These are phyloP conservation scores for Saccostrea glomerata DNA, from an alignment of 1,140 invertebrate species.

Conservation along the genomic window DNA sequence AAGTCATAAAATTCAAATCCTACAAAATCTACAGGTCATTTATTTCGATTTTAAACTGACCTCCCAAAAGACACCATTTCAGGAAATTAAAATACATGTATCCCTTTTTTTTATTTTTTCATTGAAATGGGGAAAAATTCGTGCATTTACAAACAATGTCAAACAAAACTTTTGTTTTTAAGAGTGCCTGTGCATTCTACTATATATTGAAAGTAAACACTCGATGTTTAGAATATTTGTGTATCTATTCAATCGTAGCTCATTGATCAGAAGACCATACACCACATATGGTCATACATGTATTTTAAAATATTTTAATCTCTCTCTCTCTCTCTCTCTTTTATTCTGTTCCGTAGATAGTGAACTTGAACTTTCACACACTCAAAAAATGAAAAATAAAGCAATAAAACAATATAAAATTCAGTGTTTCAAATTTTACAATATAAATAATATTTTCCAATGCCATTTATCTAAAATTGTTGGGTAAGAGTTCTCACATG, in stretches of 20 bases:
- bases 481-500: not conserved
- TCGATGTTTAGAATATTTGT: not conserved
- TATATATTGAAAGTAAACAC: too few species aligned
- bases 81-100: too few species aligned
- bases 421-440: not conserved
- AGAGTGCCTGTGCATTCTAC: too few species aligned
- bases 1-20: not conserved
- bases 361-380: not conserved
- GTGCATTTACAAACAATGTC: too few species aligned
- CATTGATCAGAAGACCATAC: not conserved
- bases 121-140: too few species aligned
- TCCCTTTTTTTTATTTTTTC: too few species aligned
- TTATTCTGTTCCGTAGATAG: not conserved
- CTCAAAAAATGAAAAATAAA: too few species aligned
- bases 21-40: too few species aligned
- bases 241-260: not conserved
- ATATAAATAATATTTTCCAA: not conserved
- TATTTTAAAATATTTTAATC: not conserved
- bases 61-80: too few species aligned
- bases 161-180: too few species aligned
- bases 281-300: too few species aligned
- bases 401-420: not conserved
- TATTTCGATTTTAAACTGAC: too few species aligned
- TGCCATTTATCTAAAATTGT: constrained; percentile 1
- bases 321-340: constrained; percentile 11